Percentiles rank a stretch among this genome's conserved stretches.
Evolutionary conservation across 2,113 vertebrate genomes (phyloP).

Genomic region (Xiphorhynchus elegans): DNA sequence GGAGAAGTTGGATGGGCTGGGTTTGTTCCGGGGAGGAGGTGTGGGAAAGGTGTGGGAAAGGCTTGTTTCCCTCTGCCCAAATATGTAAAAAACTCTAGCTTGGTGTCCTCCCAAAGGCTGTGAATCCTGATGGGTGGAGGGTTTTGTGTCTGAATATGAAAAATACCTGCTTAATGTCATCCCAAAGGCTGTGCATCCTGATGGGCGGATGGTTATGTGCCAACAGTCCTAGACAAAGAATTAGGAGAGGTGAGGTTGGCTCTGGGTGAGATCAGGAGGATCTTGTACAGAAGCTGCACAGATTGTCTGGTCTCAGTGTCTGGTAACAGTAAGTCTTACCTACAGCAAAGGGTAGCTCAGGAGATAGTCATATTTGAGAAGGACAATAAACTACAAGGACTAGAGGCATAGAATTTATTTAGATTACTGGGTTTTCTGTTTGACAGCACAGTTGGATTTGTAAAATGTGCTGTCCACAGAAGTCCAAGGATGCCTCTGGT

Average conservation of each 20-base stretch:
- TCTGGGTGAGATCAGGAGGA: not conserved
- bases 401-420: not conserved
- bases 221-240: fast-evolving
- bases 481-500: not conserved
- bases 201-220: not conserved
- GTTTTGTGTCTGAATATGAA: not conserved
- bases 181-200: not conserved
- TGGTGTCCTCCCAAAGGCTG: not conserved
- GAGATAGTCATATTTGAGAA: not conserved
- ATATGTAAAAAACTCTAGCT: not conserved
- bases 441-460: not conserved
- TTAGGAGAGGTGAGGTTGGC: no score
- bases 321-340: not conserved
- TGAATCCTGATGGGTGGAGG: not conserved
- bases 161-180: not conserved
- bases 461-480: not conserved
- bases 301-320: not conserved
- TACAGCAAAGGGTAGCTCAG: not conserved
- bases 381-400: not conserved
- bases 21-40: not conserved
- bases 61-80: not conserved
- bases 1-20: not conserved
- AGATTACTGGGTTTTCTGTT: not conserved
- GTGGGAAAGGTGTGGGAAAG: constrained; percentile 33
- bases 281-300: not conserved